A percentile compares a stretch with the other conserved stretches of the same genome.
phyloP scores from a whole-genome alignment of 1,140 invertebrate genomes.

The Drosophila funebris region DNA sequence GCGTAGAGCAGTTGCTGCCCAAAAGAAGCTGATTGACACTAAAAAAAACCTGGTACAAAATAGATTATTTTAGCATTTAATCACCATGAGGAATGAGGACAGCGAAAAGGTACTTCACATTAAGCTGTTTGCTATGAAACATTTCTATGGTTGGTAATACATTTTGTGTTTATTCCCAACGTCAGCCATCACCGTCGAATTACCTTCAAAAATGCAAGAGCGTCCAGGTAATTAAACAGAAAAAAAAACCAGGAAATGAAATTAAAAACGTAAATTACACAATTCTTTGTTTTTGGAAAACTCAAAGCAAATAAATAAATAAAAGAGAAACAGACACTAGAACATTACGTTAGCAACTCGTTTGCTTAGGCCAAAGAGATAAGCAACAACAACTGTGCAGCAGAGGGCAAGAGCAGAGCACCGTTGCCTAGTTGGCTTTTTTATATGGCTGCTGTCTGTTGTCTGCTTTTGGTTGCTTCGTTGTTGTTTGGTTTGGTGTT shows the following conservation, averaged over 20 bases:
- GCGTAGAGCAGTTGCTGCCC: not conserved
- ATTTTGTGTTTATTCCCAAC: not conserved
- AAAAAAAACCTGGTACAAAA: not conserved
- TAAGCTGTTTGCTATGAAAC: not conserved
- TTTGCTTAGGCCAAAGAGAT: conserved; percentile 35
- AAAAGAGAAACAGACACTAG: conserved; percentile 38
- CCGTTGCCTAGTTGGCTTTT: conserved; percentile 8
- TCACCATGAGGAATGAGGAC: not conserved
- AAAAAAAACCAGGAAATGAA: conserved; percentile 72
- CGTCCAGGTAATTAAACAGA: conserved; percentile 25
- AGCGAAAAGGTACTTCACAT: not conserved
- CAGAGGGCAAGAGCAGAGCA: not conserved
- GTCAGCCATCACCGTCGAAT: not conserved
- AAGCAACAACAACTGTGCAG: conserved; percentile 13
- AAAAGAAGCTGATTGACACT: not conserved
- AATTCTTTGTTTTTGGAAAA: conserved; percentile 51
- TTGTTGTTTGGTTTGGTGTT: conserved; percentile 10
- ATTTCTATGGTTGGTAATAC: not conserved
- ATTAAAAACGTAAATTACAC: conserved; percentile 74
- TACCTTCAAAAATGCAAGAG: not conserved
- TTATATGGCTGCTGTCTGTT: conserved; percentile 3
- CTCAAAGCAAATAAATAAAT: conserved; percentile 64
- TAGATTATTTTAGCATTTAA: not conserved
- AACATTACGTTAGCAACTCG: not conserved
- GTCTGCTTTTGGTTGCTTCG: conserved; percentile 10